Evolutionary conservation across 2,888 invertebrate species (phyloP).

Genomic region (Pterostichus madidus): DNA sequence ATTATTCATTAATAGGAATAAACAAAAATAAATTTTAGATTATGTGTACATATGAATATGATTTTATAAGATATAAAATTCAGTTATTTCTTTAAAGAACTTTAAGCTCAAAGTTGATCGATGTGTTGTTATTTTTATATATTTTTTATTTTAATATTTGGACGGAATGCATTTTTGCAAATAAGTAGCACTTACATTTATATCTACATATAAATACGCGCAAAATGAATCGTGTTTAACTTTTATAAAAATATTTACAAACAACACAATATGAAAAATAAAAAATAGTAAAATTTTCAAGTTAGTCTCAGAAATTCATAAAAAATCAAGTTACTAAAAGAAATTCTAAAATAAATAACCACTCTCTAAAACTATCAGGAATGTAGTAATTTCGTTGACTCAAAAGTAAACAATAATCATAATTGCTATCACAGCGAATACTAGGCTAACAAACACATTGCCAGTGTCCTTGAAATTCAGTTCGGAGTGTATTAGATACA

Average conservation of each 20-base stretch:
- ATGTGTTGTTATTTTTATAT: slow-evolving; percentile 5
- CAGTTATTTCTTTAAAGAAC: no score
- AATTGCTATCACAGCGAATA: slow-evolving; percentile 60
- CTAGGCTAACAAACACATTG: slow-evolving; percentile 55
- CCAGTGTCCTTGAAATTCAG: slow-evolving; percentile 39
- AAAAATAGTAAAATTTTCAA: slow-evolving; percentile 39
- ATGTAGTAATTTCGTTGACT: slow-evolving; percentile 47
- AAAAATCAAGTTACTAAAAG: slow-evolving; percentile 19
- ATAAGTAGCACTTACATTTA: slow-evolving; percentile 53
- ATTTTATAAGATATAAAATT: slow-evolving; percentile 50
- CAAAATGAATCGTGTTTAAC: slow-evolving; percentile 17
- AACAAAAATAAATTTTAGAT: slow-evolving; percentile 8
- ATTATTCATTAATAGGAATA: neutral
- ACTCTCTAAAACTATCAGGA: slow-evolving; percentile 35
- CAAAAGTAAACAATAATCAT: slow-evolving; percentile 21
- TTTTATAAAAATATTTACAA: slow-evolving; percentile 17
- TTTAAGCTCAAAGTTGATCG: neutral
- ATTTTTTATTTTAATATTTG: neutral
- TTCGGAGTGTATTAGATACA: slow-evolving; percentile 36
- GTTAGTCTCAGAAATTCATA: neutral
- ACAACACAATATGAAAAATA: slow-evolving; percentile 20
- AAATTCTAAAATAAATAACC: slow-evolving; percentile 60
- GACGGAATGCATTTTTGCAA: slow-evolving; percentile 49
- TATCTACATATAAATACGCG: slow-evolving; percentile 55
- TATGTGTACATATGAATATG: slow-evolving; percentile 34